phyloP scores from a whole-genome alignment of 2,888 invertebrate genomes.

The Girardia tigrina region DNA sequence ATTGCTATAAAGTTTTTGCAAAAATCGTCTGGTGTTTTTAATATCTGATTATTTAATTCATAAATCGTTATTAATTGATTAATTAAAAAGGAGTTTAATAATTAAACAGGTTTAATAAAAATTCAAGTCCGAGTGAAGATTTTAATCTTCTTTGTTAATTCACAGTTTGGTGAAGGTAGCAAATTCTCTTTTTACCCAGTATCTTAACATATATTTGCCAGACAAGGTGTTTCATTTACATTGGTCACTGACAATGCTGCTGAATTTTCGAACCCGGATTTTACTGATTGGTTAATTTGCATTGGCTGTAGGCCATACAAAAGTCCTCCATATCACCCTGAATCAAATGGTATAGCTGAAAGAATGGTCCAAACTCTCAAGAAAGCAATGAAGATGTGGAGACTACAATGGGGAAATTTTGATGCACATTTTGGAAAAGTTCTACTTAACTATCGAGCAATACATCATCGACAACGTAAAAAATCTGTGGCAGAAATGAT shows the following conservation, averaged over 20 bases:
- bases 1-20: too few species aligned
- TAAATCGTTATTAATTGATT: too few species aligned
- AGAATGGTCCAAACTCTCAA: conserved; percentile 36
- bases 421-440: conserved; percentile 33
- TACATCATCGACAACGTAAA: conserved; percentile 24
- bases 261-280: conserved; percentile 31
- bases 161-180: too few species aligned
- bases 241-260: conserved; percentile 35
- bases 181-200: too few species aligned
- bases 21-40: too few species aligned
- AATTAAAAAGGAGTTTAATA: too few species aligned
- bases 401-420: conserved; percentile 26
- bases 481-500: conserved; percentile 34
- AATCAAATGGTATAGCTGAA: conserved; percentile 32
- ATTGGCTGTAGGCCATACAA: conserved; percentile 35
- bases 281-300: conserved; percentile 32
- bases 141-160: too few species aligned
- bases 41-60: too few species aligned
- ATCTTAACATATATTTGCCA: too few species aligned
- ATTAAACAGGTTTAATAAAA: too few species aligned
- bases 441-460: conserved; percentile 35
- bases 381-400: conserved; percentile 29
- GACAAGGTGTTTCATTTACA: conserved; percentile 31
- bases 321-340: conserved; percentile 34
- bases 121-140: too few species aligned